phyloP scores from a whole-genome alignment of 2,797 vertebrate species.

The Telmatherina bonti region DNA sequence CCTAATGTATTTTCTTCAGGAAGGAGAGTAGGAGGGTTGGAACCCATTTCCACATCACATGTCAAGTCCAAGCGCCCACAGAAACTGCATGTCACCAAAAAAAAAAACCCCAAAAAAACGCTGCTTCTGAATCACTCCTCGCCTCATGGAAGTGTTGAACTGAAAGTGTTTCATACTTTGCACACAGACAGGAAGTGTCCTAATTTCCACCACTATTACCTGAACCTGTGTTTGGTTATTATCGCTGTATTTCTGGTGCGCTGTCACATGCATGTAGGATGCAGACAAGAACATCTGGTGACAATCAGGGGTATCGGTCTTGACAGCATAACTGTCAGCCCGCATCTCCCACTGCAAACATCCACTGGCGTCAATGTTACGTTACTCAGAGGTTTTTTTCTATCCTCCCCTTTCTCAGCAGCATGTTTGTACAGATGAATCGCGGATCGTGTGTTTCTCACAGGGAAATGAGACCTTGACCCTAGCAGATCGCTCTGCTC shows the following conservation, averaged over 20 bases:
- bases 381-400: constrained; percentile 55
- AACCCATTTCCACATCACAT: constrained; percentile 54
- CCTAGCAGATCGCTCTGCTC: background rate
- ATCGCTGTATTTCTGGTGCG: constrained; percentile 43
- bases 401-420: constrained; percentile 39
- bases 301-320: constrained; percentile 62
- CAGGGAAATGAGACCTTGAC: constrained; percentile 44
- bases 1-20: constrained; percentile 56
- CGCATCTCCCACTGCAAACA: constrained; percentile 59
- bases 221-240: constrained; percentile 39
- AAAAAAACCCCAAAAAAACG: constrained; percentile 25
- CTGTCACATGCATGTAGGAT: constrained; percentile 32
- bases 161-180: constrained; percentile 29
- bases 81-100: constrained; percentile 35
- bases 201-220: constrained; percentile 57
- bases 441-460: constrained; percentile 33
- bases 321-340: constrained; percentile 73
- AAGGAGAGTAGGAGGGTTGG: constrained; percentile 48
- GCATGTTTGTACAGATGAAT: constrained; percentile 73
- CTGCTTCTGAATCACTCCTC: constrained; percentile 18
- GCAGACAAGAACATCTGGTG: constrained; percentile 69
- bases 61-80: constrained; percentile 36
- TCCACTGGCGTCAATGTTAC: constrained; percentile 37
- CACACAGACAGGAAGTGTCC: constrained; percentile 58
- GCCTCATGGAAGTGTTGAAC: constrained; percentile 5